phyloP scores from a whole-genome alignment of 53 echinoderm and acorn worm species.

The Holothuria leucospilota region DNA sequence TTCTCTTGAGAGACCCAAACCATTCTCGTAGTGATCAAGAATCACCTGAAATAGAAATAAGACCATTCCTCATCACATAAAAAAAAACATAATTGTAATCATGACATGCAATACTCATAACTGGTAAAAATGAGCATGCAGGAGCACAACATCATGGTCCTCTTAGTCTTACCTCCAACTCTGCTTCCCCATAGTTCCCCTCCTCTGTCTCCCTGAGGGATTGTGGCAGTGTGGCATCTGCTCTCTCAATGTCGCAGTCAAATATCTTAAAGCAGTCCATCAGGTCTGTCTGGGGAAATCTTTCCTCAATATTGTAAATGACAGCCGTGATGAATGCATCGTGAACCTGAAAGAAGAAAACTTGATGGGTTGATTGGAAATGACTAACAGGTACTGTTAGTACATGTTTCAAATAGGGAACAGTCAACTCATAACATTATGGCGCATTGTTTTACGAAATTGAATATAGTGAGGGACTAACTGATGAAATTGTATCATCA shows the following conservation, averaged over 20 bases:
- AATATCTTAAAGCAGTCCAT: neutral
- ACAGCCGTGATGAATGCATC: constrained; percentile 10
- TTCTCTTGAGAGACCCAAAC: neutral
- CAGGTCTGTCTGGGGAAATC: constrained; percentile 1
- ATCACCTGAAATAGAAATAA: constrained; percentile 6
- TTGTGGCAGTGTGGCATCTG: neutral
- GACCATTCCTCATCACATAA: no score
- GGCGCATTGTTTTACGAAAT: no score
- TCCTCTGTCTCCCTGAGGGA: constrained; percentile 1
- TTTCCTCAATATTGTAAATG: neutral
- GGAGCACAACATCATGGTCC: no score
- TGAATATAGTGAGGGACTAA: no score
- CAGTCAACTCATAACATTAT: no score
- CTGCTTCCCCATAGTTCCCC: constrained; percentile 5
- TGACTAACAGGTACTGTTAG: neutral
- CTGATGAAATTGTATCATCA: no score
- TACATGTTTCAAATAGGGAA: neutral
- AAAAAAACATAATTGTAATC: no score
- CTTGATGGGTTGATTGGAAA: neutral
- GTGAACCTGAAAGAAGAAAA: neutral
- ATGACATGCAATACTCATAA: no score
- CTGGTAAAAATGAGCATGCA: no score
- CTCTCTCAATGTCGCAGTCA: neutral
- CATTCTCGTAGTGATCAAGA: neutral
- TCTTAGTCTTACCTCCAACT: neutral